Conservation (phyloP, 2,113 vertebrate genomes). For the Cettia cetti region DNA sequence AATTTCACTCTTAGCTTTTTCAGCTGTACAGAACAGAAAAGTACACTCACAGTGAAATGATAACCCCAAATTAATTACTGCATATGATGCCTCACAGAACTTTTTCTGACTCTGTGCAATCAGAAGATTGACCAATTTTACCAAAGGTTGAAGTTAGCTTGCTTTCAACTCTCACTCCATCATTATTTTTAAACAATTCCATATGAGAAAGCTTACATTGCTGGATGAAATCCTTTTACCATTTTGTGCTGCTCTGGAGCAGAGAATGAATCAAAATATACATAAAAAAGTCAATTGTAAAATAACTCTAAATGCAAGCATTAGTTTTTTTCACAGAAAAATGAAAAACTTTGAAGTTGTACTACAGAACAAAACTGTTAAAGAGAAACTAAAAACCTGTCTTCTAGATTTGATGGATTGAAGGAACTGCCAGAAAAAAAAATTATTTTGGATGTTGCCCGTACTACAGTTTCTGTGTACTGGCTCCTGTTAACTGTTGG, state of each 20-base stretch:
- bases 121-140: slow-evolving; percentile 18
- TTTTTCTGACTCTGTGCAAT: background rate
- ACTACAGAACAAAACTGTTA: background rate
- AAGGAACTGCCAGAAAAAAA: background rate
- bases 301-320: background rate
- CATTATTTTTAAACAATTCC: slow-evolving; percentile 50
- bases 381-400: background rate
- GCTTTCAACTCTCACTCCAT: background rate
- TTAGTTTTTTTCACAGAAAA: background rate
- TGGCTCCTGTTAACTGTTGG: slow-evolving; percentile 61
- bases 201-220: slow-evolving; percentile 47
- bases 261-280: slow-evolving; percentile 39
- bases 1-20: background rate
- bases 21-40: background rate
- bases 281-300: slow-evolving; percentile 9
- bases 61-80: slow-evolving; percentile 28
- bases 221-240: slow-evolving; percentile 31
- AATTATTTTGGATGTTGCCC: slow-evolving; percentile 48
- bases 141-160: background rate
- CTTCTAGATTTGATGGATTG: background rate
- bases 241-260: slow-evolving; percentile 4
- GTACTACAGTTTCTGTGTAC: slow-evolving; percentile 35
- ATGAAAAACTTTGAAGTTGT: background rate
- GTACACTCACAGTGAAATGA: background rate
- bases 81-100: background rate